Base-by-base conservation (phyloP, 2,797 vertebrate genomes). In the Clarias fuscus region DNA sequence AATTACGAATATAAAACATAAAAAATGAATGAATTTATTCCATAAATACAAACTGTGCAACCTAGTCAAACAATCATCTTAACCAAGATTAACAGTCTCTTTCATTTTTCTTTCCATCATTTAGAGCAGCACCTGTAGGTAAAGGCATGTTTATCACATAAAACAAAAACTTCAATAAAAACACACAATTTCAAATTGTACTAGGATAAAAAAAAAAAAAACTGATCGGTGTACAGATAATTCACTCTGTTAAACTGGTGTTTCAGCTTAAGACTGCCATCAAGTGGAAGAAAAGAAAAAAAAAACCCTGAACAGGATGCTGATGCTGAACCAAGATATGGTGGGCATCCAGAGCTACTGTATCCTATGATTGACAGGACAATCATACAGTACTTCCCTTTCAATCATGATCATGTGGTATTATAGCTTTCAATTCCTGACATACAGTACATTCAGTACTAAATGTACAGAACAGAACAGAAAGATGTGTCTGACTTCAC, bases 231-330 rank as follows among this genome's bases (percentile, higher is more conserved):
- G 18, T 24, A 20, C 15, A 43, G 4, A 48, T 79, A 68, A 4
- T 43, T 83, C 14, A 3, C 56, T 22, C 56, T 22, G 53, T 84
- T 40, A 30, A 61, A 84, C 33, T 73, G 48, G 8, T 30, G 30
- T 24, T 68, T 48, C 71, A 59, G 30, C 62, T 62, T 80, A 89
- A 88, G 78, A 87, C 86, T 86, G 84, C 67, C 86, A 87, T 72
- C 86, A 85, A 64, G 81, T 86, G 88, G 86, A 84, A 59, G 40
- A 8, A 53, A 40, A 79, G 20, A 15, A n/a, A 75, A 24, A 59
- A 80, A 33, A 48, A 53, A 11, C 14, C 14, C 13, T 70, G 48
- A 65, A 80, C 27, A 24, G 53, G 33, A 56, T 5, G 77, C 24
- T 10, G 37, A 33, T 56, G 73, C 40, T 82, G 40, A 27, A 43